Evolutionary conservation across 2,797 vertebrate genomes (phyloP).

Genomic region (Smutsia gigantea): DNA sequence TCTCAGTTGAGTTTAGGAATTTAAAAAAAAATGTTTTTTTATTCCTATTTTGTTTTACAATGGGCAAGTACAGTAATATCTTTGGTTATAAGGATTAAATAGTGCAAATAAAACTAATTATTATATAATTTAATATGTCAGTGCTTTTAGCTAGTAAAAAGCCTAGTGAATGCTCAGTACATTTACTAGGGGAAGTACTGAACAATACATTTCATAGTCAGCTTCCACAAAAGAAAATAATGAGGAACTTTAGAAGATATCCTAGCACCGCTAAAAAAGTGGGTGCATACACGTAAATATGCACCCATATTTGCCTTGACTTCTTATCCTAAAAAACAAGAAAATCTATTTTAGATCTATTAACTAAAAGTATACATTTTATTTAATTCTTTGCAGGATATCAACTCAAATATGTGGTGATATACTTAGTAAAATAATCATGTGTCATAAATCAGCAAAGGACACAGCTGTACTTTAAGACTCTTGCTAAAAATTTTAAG

Average conservation of each 20-base stretch:
- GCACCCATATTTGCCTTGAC: neutral
- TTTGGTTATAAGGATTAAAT: neutral
- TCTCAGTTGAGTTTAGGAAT: neutral
- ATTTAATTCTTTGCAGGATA: neutral
- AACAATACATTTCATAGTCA: neutral
- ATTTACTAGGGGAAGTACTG: neutral
- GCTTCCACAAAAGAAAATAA: neutral
- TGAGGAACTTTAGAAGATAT: neutral
- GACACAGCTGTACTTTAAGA: neutral
- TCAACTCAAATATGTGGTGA: neutral
- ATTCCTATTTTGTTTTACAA: neutral
- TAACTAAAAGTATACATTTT: neutral
- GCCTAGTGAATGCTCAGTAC: neutral
- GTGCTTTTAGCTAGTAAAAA: neutral
- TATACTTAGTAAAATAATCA: neutral
- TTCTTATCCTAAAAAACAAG: neutral
- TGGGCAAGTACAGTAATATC: neutral
- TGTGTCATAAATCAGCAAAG: neutral
- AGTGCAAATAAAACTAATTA: neutral
- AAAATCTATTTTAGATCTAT: neutral
- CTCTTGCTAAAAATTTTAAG: neutral
- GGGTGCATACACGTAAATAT: neutral
- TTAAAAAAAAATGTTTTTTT: neutral
- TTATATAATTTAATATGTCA: neutral
- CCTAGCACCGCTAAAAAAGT: neutral